These are phyloP conservation scores for Acanthacorydalis orientalis DNA, from an alignment of 2,888 invertebrate genomes.

Conservation along the genomic window DNA sequence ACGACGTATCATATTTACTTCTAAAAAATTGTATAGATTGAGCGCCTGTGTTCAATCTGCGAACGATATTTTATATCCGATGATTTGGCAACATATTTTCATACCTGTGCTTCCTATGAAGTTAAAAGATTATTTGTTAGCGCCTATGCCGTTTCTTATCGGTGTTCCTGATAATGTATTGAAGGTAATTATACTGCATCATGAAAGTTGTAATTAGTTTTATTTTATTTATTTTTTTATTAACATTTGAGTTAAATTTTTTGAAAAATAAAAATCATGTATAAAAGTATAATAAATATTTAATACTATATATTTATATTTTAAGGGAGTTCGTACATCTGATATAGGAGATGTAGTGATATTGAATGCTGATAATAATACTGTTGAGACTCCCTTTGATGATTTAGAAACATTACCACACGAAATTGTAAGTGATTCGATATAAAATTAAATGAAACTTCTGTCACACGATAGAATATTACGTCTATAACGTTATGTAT, in stretches of 20 bases:
- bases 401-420: constrained; percentile 79
- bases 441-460: neutral
- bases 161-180: constrained; percentile 81
- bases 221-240: constrained; percentile 4
- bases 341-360: constrained; percentile 92
- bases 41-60: constrained; percentile 91
- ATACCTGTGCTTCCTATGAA: constrained; percentile 86
- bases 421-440: constrained; percentile 53
- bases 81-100: constrained; percentile 98
- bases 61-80: constrained; percentile 87
- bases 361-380: constrained; percentile 82
- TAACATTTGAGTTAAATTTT: constrained; percentile 3
- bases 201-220: neutral
- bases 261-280: neutral
- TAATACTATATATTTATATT: constrained; percentile 11
- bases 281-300: neutral
- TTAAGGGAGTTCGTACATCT: constrained; percentile 54
- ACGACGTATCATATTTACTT: constrained; percentile 82
- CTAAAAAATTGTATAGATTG: constrained; percentile 71
- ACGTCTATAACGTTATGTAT: constrained; percentile 14
- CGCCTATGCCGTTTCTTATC: constrained; percentile 96
- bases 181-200: constrained; percentile 34
- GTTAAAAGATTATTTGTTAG: constrained; percentile 76
- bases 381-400: constrained; percentile 71
- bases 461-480: no score